Percentiles rank a stretch among this genome's conserved stretches.
Evolutionary conservation across 2,113 vertebrate genomes (phyloP).

Genomic region (Xenopus tropicalis): UCB_Xtro_10.0 CM004446.2:101218001-101218500

Average conservation of each 20-base stretch:
- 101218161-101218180: conserved; percentile 89
- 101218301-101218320: conserved; percentile 86
- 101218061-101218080: conserved; percentile 75
- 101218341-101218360: conserved; percentile 48
- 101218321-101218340: conserved; percentile 75
- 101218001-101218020: conserved; percentile 55
- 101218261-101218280: conserved; percentile 55
- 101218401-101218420: not conserved
- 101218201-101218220: conserved; percentile 59
- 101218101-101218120: conserved; percentile 84
- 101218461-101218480: not conserved
- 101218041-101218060: conserved; percentile 92
- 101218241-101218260: conserved; percentile 70
- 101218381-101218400: not conserved
- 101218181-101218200: conserved; percentile 71
- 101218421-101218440: not conserved
- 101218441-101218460: conserved; percentile 5
- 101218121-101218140: conserved; percentile 86
- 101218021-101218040: conserved; percentile 78
- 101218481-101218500: conserved; percentile 8
- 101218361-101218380: conserved; percentile 2
- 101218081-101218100: conserved; percentile 80
- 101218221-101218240: conserved; percentile 71
- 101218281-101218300: conserved; percentile 80
- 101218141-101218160: conserved; percentile 85